These are phyloP conservation scores for Schizopygopsis pylzovi DNA, from an alignment of 2,797 vertebrate genomes.

Conservation along the genomic window DNA sequence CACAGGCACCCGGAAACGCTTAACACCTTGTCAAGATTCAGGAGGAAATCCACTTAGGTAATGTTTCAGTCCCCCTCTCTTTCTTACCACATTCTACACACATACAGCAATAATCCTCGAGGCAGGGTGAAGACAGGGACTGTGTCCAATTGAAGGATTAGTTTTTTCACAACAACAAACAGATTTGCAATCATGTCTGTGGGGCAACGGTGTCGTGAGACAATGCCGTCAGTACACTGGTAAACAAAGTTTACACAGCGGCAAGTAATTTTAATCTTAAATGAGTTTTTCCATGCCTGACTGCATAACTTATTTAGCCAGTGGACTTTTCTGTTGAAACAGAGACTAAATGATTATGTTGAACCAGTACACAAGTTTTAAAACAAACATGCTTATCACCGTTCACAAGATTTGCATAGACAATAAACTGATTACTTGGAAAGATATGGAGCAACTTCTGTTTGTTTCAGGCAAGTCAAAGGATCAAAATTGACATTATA, in stretches of 20 bases:
- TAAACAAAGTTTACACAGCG: conserved; percentile 31
- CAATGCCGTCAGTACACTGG: neutral
- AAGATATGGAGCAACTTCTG: neutral
- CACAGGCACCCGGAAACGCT: conserved; percentile 66
- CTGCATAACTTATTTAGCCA: neutral
- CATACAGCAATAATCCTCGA: conserved; percentile 7
- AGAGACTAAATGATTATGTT: neutral
- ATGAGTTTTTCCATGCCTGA: neutral
- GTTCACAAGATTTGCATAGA: neutral
- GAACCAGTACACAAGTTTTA: neutral
- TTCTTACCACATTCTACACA: neutral
- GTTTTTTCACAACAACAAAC: conserved; percentile 44
- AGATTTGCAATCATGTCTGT: conserved; percentile 31
- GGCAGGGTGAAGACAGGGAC: conserved; percentile 23
- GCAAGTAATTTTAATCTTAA: neutral
- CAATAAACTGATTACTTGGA: neutral
- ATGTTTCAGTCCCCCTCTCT: conserved; percentile 6
- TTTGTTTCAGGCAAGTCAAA: neutral
- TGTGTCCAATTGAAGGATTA: conserved; percentile 33
- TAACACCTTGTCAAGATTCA: conserved; percentile 78
- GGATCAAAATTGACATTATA: neutral
- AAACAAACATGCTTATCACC: neutral
- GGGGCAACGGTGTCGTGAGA: neutral
- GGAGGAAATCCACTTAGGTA: conserved; percentile 55
- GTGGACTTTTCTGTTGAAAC: conserved; percentile 13